Conservation (phyloP, 2,113 vertebrate species). For the Drymodes brunneopygia region DNA sequence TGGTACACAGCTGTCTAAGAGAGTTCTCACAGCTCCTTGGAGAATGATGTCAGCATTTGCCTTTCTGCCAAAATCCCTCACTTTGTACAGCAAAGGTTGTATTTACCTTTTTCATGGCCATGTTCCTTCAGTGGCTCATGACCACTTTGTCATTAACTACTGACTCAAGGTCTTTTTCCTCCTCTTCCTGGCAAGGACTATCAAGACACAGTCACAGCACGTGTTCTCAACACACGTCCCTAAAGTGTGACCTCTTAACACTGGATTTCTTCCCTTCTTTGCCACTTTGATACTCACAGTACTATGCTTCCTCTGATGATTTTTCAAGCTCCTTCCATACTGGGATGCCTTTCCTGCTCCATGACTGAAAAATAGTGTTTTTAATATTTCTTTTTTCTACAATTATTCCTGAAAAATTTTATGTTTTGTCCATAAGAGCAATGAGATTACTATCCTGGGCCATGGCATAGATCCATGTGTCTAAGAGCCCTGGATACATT, state of each 20-base stretch:
- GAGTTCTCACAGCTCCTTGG: background rate
- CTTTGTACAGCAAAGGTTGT: background rate
- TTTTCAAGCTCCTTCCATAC: background rate
- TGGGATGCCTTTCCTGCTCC: background rate
- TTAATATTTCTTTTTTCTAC: background rate
- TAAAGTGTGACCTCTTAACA: background rate
- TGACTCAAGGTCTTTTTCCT: background rate
- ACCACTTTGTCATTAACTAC: background rate
- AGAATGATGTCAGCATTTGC: background rate
- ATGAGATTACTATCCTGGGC: background rate
- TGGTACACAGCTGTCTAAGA: background rate
- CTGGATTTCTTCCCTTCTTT: background rate
- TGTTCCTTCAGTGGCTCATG: background rate
- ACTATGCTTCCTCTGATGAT: background rate
- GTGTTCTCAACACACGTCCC: accelerated
- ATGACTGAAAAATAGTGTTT: background rate
- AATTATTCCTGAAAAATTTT: background rate
- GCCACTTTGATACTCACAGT: background rate
- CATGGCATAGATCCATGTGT: background rate
- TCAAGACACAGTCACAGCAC: background rate
- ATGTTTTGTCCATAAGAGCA: background rate
- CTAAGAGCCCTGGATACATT: background rate
- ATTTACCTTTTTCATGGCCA: constrained; percentile 32
- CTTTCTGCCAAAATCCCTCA: background rate
- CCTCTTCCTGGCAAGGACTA: background rate